Base-by-base conservation (phyloP, 2,888 invertebrate genomes). In the Rhingia campestris region DNA sequence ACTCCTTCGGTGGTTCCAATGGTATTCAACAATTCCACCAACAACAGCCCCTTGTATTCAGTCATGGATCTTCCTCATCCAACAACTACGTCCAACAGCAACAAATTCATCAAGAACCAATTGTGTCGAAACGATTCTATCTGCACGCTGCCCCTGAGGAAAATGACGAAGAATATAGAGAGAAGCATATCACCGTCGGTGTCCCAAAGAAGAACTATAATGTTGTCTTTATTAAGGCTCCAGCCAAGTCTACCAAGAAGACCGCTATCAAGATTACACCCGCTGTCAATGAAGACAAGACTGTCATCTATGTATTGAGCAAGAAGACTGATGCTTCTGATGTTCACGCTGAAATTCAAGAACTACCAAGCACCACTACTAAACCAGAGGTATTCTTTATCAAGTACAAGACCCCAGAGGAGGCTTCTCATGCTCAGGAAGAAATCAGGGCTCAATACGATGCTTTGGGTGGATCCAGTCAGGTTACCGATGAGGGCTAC, bases 351-450 rank as follows among this genome's bases (percentile, higher is more conserved):
- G 88, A 91, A 82, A 89, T 91, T 3, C 76, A 90, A 47, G 91
- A 91, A 69, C 89, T 89, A 47, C 86, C 89, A 35, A 85, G 88
- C 12, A 87, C 89, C 47, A 91, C 90, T 69, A 89, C 88, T 87
- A 91, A 91, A 86, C 91, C 91, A 22, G 91, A 91, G 86, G 91
- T 91, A 45, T 91, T 91, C 89, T 91, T 91, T 88, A 91, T 91
- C 87, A 91, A 91, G 87, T 91, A 91, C 88, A 91, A 90, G 88
- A 91, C 91, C 59, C 87, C 88, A 39, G 91, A 91, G 86, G 91
- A 91, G 86, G 91, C 91, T 7, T 87, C 87, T 33, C 90, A 90
- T 87, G 91, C 91, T 64, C 91, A 91, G 81, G 88, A 90, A 43
- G 89, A 91, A 87, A 91, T 91, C 66, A 0, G 35, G 79, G 84